Evolutionary conservation across 1,140 invertebrate genomes (phyloP).

Genomic region (Prorops nasuta): DNA sequence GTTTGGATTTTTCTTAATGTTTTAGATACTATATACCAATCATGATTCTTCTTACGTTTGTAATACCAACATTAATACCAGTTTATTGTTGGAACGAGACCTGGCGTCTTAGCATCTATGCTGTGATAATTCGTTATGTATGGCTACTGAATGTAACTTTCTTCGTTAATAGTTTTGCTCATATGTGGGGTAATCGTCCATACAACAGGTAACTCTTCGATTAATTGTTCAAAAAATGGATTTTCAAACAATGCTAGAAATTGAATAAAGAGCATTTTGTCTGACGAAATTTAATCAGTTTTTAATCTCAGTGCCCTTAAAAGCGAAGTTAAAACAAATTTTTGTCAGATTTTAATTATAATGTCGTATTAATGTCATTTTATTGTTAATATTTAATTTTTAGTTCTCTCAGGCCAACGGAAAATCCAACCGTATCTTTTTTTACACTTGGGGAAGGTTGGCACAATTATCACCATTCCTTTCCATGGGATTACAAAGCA

Average conservation of each 20-base stretch:
- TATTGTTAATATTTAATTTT: not conserved
- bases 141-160: conserved; percentile 81
- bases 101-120: conserved; percentile 60
- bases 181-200: conserved; percentile 77
- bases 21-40: conserved; percentile 72
- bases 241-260: too few relatives aligned
- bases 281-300: too few relatives aligned
- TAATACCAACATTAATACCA: conserved; percentile 76
- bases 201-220: conserved; percentile 67
- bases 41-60: conserved; percentile 66
- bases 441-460: conserved; percentile 59
- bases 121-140: conserved; percentile 72
- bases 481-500: conserved; percentile 67
- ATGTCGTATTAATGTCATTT: not conserved
- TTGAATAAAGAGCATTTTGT: too few relatives aligned
- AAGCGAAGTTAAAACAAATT: not conserved
- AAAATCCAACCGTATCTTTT: conserved; percentile 52
- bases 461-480: conserved; percentile 73
- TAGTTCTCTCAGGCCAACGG: conserved; percentile 35
- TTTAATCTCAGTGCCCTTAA: too few relatives aligned
- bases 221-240: too few relatives aligned
- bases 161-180: conserved; percentile 86
- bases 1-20: too few relatives aligned
- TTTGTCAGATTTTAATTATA: not conserved
- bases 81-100: conserved; percentile 74